Conservation (phyloP, 2,888 invertebrate species). For the Polydesmus complanatus region DNA sequence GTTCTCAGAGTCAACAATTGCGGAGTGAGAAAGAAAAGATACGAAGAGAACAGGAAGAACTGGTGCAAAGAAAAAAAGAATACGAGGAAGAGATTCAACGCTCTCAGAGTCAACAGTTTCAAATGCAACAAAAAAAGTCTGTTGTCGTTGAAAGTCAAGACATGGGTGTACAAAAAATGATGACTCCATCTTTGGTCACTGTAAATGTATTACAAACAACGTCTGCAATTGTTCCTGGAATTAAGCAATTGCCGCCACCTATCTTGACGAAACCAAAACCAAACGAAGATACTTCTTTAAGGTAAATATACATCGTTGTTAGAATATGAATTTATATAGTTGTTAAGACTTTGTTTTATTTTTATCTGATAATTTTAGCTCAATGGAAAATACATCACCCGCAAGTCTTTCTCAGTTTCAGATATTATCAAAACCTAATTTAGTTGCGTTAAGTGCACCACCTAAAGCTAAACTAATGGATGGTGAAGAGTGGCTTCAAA, state of each 20-base stretch:
- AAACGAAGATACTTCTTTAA: background rate
- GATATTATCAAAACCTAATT: background rate
- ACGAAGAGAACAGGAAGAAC: constrained; percentile 21
- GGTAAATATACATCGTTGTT: background rate
- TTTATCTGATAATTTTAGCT: background rate
- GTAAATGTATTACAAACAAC: background rate
- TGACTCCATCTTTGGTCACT: too few species aligned
- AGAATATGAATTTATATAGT: too few species aligned
- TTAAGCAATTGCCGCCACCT: background rate
- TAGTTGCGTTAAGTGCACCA: constrained; percentile 47
- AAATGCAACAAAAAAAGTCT: constrained; percentile 21
- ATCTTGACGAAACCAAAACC: background rate
- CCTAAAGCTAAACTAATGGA: constrained; percentile 60
- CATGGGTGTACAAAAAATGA: too few species aligned
- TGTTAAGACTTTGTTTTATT: too few species aligned
- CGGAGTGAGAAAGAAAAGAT: constrained; percentile 20
- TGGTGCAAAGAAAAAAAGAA: constrained; percentile 13
- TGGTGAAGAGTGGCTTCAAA: constrained; percentile 56
- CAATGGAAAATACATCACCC: background rate
- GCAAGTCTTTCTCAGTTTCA: background rate
- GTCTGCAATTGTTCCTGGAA: background rate
- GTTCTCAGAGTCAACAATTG: background rate
- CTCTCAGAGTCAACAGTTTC: too few species aligned
- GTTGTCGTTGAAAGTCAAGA: too few species aligned
- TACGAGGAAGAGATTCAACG: constrained; percentile 15